Evolutionary conservation across 2,113 vertebrate genomes (phyloP).

Genomic region (Oophaga pumilio): DNA sequence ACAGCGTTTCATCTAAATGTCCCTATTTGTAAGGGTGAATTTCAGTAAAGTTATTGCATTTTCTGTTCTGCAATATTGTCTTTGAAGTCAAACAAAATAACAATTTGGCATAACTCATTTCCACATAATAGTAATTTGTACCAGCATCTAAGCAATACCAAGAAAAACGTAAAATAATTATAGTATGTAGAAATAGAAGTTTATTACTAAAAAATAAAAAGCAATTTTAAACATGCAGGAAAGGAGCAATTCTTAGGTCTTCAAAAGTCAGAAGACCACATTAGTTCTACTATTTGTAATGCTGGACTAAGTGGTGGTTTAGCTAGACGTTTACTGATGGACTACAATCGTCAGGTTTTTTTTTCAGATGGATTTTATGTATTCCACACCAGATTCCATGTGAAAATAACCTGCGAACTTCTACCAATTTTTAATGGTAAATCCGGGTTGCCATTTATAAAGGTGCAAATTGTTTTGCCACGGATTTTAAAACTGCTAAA

Average conservation of each 20-base stretch:
- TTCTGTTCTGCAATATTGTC: slow-evolving; percentile 30
- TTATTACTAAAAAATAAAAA: neutral
- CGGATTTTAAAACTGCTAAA: too few species aligned
- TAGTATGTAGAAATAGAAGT: neutral
- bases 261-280: neutral
- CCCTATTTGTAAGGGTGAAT: slow-evolving; percentile 12
- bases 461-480: too few species aligned
- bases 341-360: neutral
- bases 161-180: neutral
- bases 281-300: neutral
- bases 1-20: slow-evolving; percentile 31
- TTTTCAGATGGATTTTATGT: too few species aligned
- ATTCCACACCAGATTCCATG: too few species aligned
- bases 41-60: slow-evolving; percentile 32
- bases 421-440: too few species aligned
- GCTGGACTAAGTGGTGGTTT: neutral
- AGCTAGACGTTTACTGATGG: neutral
- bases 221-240: neutral
- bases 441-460: too few species aligned
- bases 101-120: neutral
- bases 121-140: neutral
- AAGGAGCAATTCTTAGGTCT: neutral
- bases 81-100: slow-evolving; percentile 1
- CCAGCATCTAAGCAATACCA: slow-evolving; percentile 33
- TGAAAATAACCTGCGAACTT: too few species aligned